These are phyloP conservation scores for Melierax canorus DNA, from an alignment of 2,113 vertebrate genomes.

Conservation along the genomic window DNA sequence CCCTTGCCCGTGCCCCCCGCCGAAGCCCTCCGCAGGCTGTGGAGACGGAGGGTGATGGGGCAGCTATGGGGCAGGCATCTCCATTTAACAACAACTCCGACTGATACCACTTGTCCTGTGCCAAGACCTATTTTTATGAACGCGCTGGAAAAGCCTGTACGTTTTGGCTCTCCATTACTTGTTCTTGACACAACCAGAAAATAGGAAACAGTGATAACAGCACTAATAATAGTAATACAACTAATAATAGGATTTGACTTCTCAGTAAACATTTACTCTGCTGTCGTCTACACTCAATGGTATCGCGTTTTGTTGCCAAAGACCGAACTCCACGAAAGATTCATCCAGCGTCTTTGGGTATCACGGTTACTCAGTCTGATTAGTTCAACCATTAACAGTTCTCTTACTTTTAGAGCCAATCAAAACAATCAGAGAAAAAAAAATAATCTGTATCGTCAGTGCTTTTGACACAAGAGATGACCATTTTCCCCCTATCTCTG, in stretches of 20 bases:
- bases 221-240: neutral
- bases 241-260: neutral
- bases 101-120: neutral
- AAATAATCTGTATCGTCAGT: neutral
- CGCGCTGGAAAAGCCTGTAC: fast-evolving
- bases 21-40: neutral
- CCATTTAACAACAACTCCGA: fast-evolving
- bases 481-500: neutral
- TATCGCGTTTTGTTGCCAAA: neutral
- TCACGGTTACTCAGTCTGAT: neutral
- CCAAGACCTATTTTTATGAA: neutral
- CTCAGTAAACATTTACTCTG: neutral
- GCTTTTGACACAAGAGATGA: neutral
- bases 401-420: neutral
- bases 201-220: neutral
- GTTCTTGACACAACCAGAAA: neutral
- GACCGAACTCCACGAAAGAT: neutral
- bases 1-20: fast-evolving
- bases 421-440: neutral
- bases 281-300: neutral
- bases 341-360: neutral
- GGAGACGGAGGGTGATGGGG: fast-evolving
- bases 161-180: neutral
- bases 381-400: neutral
- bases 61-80: neutral